phyloP scores from a whole-genome alignment of 2,113 vertebrate genomes.

The Eidolon helvum region DNA sequence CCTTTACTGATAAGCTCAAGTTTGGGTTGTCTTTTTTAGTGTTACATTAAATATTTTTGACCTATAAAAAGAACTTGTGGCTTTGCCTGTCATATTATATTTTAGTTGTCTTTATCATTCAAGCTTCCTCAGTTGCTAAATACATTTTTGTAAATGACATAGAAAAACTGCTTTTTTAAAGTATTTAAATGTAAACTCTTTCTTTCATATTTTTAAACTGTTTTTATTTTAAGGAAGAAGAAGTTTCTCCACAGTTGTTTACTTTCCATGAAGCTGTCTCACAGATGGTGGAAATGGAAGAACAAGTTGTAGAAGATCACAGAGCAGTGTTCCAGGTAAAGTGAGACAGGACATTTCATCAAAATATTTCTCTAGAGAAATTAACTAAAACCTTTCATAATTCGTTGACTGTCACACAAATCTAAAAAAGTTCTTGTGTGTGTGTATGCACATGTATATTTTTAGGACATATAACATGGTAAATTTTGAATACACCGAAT shows the following conservation, averaged over 20 bases:
- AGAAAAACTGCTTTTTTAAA: conserved; percentile 15
- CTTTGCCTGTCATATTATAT: background rate
- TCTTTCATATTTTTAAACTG: conserved; percentile 8
- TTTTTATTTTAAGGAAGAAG: conserved; percentile 90
- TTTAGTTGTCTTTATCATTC: background rate
- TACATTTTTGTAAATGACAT: conserved; percentile 3
- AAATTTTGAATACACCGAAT: background rate
- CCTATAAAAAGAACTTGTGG: background rate
- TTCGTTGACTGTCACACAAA: background rate
- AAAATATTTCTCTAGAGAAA: background rate
- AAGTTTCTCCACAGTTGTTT: conserved; percentile 97
- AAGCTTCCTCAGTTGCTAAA: background rate
- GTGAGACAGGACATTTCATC: background rate
- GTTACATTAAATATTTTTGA: conserved; percentile 30
- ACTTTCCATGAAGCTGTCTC: conserved; percentile 98
- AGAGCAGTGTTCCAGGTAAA: conserved; percentile 95
- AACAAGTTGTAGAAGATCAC: conserved; percentile 98
- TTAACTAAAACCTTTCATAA: background rate
- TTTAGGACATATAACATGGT: background rate
- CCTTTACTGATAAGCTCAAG: background rate
- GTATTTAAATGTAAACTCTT: background rate
- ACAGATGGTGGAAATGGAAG: conserved; percentile 99
- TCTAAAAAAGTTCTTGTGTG: background rate
- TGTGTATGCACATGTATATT: background rate
- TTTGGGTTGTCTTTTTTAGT: conserved; percentile 8